Percentiles rank a stretch among this genome's conserved stretches.
phyloP scores from a whole-genome alignment of 2,113 vertebrate species.

The Rhinolophus sinicus region DNA sequence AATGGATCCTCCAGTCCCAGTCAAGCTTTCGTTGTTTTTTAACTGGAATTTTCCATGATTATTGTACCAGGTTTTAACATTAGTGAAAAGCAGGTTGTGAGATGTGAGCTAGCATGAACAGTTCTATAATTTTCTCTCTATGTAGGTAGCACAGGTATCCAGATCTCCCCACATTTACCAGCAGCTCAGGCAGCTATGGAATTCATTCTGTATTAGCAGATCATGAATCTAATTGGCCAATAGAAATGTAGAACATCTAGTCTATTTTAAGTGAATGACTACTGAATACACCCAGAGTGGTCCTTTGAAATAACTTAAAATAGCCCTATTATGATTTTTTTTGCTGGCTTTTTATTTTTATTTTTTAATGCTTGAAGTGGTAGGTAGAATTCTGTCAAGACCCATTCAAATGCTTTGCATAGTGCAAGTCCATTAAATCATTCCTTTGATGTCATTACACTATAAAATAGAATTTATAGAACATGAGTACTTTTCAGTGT shows the following conservation, averaged over 20 bases:
- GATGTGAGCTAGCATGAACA: not conserved
- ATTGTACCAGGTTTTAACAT: not conserved
- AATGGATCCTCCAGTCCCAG: not conserved
- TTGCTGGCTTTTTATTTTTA: not conserved
- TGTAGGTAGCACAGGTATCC: not conserved
- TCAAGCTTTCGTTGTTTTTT: not conserved
- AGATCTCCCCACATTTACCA: not conserved
- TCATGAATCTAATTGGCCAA: not conserved
- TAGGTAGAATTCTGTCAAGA: not conserved
- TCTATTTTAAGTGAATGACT: constrained; percentile 24
- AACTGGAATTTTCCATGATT: not conserved
- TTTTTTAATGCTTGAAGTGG: not conserved
- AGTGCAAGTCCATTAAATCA: not conserved
- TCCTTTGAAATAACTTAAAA: constrained; percentile 18
- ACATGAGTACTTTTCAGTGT: not conserved
- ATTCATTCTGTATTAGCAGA: not conserved
- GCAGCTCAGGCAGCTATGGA: not conserved
- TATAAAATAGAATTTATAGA: constrained; percentile 10
- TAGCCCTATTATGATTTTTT: not conserved
- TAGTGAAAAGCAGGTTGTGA: not conserved
- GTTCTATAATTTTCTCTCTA: not conserved
- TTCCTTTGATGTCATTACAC: not conserved
- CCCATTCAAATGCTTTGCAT: not conserved
- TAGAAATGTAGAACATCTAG: not conserved
- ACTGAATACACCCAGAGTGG: not conserved